Evolutionary conservation across 2,797 vertebrate species (phyloP), one percentile per base, ranked within the genome.

Genomic region (Betta splendens): DNA sequence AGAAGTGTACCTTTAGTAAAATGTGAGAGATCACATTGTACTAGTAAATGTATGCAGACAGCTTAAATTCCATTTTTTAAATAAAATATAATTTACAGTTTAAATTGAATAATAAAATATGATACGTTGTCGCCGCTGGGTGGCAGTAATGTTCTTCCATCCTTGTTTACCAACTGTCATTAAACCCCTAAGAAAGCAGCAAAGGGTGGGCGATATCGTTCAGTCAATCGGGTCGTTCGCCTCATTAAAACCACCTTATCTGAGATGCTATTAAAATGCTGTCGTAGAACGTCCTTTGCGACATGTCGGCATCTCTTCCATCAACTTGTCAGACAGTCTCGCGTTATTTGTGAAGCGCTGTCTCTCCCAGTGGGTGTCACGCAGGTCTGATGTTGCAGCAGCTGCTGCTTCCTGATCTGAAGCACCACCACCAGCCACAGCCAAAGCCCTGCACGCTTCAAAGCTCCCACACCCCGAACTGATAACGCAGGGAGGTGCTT

Each of bases 321-420:
- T 48, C 2, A 54, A 53, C 32, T 64, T 68, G 63, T 45, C 52
- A 17, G 3, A 25, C 32, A 58, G 51, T 89, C 85, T 91, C 84
- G 88, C 87, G 91, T 25, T 84, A 87, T 81, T 78, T 69, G 47
- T 46, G 53, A 48, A 37, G 63, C 65, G 69, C 33, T 16, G 15
- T 35, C 77, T 89, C 83, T 88, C 84, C 63, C 77, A 71, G 83
- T 77, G 77, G 77, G 74, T 85, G 83, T 83, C 72, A 77, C 69
- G 48, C 71, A 66, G 76, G 62, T 87, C 59, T 81, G 77, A 71
- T 35, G 33, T 35, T 75, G 66, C 73, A 79, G 80, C 81, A 77
- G 82, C 83, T 79, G 85, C 87, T 83, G 73, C 84, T 92, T 93
- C 92, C 92, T 92, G 90, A 81, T 86, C 78, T 56, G 79, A 82